Evolutionary conservation across 2,888 invertebrate genomes (phyloP), one percentile per base, ranked within the genome.

Genomic region (Lamellibrachia satsuma): DNA sequence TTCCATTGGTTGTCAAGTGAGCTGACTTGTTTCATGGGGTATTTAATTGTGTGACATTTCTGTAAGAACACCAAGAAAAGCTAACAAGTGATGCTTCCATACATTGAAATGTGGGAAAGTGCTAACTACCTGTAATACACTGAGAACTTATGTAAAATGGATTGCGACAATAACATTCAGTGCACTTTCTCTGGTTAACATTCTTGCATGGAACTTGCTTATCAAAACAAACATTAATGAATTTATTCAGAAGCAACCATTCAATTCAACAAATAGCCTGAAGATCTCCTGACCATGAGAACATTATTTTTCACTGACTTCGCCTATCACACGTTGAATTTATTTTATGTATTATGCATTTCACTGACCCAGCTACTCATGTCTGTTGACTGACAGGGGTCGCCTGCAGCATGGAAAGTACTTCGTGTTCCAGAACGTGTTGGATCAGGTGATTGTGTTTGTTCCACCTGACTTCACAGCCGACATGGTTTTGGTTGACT

Each of bases 341-440:
- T 39, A 39, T 39, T 60, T 60, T 1, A 60, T 22, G n/a, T 4
- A 55, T 1, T 55, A 9, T 55, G 55, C 55, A 55, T 55, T 75
- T 39, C 39, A 39, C 39, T 39, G 39, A 39, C 39, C 39, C 39
- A 39, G 39, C 39, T 39, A 39, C 39, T 39, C 39, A 0, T 39
- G 39, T 75, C 75, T 22, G 22, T 75, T 11, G 8, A 55, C 55
- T 93, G 94, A 39, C 93, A 95, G 95, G 92, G 95, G 94, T 22
- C 93, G 95, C n/a, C 93, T 95, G 92, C 94, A 94, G 93, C 95
- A 95, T 91, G 95, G 95, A 15, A 93, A 94, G 92, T 95, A 95
- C 93, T 95, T 95, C 93, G 94, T 95, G 90, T 95, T 95, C 91
- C 95, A 95, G 93, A 95, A 95, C 94, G 94, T 95, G 8, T 94